Percentiles rank a stretch among this genome's conserved stretches.
These are phyloP conservation scores for Drosophila serrata DNA, from an alignment of 1,140 invertebrate genomes.

Conservation along the genomic window DNA sequence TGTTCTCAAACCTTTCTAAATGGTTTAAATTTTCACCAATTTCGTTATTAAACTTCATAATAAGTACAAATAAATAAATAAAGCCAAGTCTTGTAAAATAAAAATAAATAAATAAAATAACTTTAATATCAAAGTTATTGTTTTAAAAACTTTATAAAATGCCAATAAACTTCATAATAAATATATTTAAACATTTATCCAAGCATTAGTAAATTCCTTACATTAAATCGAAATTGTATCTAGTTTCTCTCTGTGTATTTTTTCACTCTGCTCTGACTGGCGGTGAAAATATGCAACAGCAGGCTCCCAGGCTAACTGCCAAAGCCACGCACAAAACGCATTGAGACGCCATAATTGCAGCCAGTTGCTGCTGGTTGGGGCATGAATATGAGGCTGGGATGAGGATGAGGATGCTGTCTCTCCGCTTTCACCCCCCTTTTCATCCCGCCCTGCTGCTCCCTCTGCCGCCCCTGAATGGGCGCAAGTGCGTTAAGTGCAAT, in stretches of 20 bases:
- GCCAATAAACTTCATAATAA: no score
- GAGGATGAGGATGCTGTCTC: constrained; percentile 2
- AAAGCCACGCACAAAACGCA: constrained; percentile 82
- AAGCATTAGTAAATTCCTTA: neutral
- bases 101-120: no score
- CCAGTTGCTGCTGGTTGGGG: constrained; percentile 54
- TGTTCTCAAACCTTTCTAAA: no score
- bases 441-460: neutral
- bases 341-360: constrained; percentile 81
- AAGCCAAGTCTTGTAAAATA: no score
- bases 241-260: constrained; percentile 8
- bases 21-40: no score
- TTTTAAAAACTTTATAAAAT: no score
- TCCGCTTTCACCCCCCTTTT: neutral
- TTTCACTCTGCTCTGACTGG: constrained; percentile 8
- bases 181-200: no score
- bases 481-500: constrained; percentile 81
- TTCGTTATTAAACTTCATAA: no score
- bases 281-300: constrained; percentile 70
- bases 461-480: constrained; percentile 34
- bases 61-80: no score
- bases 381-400: neutral
- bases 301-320: constrained; percentile 66
- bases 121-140: no score
- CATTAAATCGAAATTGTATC: fast-evolving